Evolutionary conservation across 2,113 vertebrate species (phyloP).

Genomic region (Telmatochromis bifrenatus): DNA sequence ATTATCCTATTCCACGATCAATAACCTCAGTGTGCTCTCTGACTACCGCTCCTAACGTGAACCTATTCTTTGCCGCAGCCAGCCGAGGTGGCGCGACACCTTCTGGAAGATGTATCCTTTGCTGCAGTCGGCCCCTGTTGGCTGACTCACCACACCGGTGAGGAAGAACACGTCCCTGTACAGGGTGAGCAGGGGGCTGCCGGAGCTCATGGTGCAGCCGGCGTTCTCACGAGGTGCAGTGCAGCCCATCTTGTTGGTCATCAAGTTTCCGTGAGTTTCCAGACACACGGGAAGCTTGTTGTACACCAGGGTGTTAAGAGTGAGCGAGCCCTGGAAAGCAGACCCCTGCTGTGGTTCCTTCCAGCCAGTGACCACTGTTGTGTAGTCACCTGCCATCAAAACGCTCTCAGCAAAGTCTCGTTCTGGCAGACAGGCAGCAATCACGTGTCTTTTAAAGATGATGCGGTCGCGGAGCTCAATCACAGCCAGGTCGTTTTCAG

Average conservation of each 20-base stretch:
- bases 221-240: conserved; percentile 39
- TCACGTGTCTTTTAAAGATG: conserved; percentile 14
- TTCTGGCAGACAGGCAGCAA: conserved; percentile 67
- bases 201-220: conserved; percentile 61
- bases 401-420: conserved; percentile 68
- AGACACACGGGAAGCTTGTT: conserved; percentile 43
- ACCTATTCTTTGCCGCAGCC: conserved; percentile 58
- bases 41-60: background rate
- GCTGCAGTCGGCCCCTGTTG: conserved; percentile 42
- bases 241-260: conserved; percentile 75
- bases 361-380: conserved; percentile 65
- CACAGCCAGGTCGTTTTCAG: conserved; percentile 69
- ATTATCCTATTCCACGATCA: background rate
- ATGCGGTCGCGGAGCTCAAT: conserved; percentile 63
- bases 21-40: background rate
- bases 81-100: conserved; percentile 66
- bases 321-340: conserved; percentile 38
- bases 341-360: background rate
- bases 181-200: conserved; percentile 69
- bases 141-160: conserved; percentile 64
- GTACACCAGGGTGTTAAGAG: conserved; percentile 59
- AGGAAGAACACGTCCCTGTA: conserved; percentile 70
- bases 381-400: conserved; percentile 38
- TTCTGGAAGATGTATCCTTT: conserved; percentile 71
- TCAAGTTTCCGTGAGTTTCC: conserved; percentile 30